These are phyloP conservation scores for Drosophila infuscata DNA, from an alignment of 2,888 invertebrate genomes.

Conservation along the genomic window DNA sequence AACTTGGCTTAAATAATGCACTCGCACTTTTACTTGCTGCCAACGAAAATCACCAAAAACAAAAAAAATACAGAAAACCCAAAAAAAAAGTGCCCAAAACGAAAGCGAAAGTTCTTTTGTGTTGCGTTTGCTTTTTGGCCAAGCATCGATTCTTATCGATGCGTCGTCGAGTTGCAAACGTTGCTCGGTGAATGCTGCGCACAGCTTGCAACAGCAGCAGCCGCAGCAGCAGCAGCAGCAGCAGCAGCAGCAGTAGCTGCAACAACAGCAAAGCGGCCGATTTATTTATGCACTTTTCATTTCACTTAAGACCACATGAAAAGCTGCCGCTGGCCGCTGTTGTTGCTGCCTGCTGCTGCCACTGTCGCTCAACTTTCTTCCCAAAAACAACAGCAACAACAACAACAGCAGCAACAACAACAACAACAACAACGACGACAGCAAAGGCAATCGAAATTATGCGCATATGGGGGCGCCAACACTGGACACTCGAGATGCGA, in stretches of 20 bases:
- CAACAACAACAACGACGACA: constrained; percentile 9
- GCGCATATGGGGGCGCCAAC: constrained; percentile 73
- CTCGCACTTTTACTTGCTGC: constrained; percentile 70
- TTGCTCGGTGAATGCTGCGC: constrained; percentile 26
- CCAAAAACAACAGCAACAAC: constrained; percentile 11
- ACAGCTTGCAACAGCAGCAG: neutral
- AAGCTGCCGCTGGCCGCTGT: constrained; percentile 53
- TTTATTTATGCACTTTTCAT: constrained; percentile 80
- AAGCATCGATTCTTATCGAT: constrained; percentile 70
- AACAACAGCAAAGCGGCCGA: constrained; percentile 53
- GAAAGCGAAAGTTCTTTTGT: constrained; percentile 80
- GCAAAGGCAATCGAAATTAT: constrained; percentile 44
- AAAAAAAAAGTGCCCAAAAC: constrained; percentile 46
- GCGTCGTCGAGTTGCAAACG: constrained; percentile 17
- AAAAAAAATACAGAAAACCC: constrained; percentile 17
- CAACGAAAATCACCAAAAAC: constrained; percentile 38
- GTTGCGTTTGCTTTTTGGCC: constrained; percentile 46
- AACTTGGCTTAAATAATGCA: constrained; percentile 78
- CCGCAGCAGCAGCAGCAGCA: neutral
- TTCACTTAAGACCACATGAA: constrained; percentile 76
- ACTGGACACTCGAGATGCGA: constrained; percentile 66
- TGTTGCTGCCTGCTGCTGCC: constrained; percentile 14
- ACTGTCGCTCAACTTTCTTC: constrained; percentile 68
- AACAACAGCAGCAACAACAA: constrained; percentile 7
- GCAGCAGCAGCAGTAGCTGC: neutral